phyloP scores from a whole-genome alignment of 92 coral and sea anemone species.

The Bergia sp. region DNA sequence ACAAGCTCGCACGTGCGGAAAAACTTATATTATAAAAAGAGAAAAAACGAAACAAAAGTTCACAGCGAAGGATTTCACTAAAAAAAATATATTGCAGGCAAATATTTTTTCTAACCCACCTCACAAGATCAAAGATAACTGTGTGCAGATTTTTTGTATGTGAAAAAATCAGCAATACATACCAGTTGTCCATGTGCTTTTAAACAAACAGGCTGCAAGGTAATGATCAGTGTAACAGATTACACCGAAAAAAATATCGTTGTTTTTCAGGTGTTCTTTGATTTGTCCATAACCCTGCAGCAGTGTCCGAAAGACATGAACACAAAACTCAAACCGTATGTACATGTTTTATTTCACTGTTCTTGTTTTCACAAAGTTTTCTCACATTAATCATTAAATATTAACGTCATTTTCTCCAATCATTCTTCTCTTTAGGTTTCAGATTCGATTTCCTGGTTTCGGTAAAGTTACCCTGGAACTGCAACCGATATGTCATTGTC shows the following conservation, averaged over 20 bases:
- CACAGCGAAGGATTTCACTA: no score
- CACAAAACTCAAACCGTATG: constrained; percentile 18
- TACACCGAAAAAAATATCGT: neutral
- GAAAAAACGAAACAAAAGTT: no score
- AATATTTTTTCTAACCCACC: no score
- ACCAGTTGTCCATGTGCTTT: no score
- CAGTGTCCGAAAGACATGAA: constrained; percentile 34
- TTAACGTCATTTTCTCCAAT: neutral
- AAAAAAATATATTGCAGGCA: no score
- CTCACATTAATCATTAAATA: neutral
- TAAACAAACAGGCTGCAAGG: neutral
- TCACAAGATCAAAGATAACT: no score
- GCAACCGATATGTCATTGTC: constrained; percentile 44
- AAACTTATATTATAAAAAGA: no score
- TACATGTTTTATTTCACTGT: neutral
- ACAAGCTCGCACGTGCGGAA: no score
- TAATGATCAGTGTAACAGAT: neutral
- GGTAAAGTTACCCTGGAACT: constrained; percentile 47
- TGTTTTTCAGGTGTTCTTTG: constrained; percentile 48
- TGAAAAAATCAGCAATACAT: no score
- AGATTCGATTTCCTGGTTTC: constrained; percentile 52
- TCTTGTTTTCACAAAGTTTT: neutral
- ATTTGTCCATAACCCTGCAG: constrained; percentile 45
- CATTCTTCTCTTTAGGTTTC: constrained; percentile 15
- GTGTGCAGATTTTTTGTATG: no score